Percentiles rank a stretch among this genome's conserved stretches.
These are phyloP conservation scores for Pseudonaja textilis DNA, from an alignment of 2,113 vertebrate genomes.

Conservation along the genomic window DNA sequence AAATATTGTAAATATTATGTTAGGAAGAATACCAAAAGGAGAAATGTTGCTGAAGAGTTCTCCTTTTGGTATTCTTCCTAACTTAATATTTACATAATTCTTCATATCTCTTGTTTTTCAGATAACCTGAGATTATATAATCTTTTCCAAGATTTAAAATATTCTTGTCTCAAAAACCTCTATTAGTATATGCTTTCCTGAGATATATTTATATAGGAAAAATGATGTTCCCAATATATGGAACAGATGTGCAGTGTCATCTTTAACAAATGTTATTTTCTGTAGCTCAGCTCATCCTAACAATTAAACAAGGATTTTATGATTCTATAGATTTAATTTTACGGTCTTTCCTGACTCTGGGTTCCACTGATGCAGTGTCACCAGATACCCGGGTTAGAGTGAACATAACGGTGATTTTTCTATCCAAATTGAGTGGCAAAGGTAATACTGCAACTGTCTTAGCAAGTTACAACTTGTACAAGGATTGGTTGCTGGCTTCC, in stretches of 20 bases:
- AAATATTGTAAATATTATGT: too few relatives aligned
- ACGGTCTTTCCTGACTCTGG: not conserved
- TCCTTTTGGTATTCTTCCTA: not conserved
- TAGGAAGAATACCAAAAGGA: too few relatives aligned
- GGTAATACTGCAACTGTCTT: not conserved
- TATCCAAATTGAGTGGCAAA: not conserved
- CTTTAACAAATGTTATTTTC: not conserved
- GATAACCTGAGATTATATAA: not conserved
- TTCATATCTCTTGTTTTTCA: not conserved
- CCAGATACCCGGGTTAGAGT: not conserved
- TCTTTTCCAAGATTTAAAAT: not conserved
- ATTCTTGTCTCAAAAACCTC: not conserved
- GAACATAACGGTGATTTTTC: not conserved
- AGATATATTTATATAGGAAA: not conserved
- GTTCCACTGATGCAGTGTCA: not conserved
- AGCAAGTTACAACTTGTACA: not conserved
- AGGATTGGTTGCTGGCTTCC: not conserved
- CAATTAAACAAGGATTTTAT: not conserved
- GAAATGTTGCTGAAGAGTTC: not conserved
- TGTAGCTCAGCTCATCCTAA: not conserved
- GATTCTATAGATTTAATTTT: not conserved
- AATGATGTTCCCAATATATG: not conserved
- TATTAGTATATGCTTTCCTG: not conserved
- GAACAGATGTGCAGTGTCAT: not conserved
- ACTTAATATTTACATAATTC: not conserved